phyloP scores from a whole-genome alignment of 2,113 vertebrate species.

The Mellivora capensis region DNA sequence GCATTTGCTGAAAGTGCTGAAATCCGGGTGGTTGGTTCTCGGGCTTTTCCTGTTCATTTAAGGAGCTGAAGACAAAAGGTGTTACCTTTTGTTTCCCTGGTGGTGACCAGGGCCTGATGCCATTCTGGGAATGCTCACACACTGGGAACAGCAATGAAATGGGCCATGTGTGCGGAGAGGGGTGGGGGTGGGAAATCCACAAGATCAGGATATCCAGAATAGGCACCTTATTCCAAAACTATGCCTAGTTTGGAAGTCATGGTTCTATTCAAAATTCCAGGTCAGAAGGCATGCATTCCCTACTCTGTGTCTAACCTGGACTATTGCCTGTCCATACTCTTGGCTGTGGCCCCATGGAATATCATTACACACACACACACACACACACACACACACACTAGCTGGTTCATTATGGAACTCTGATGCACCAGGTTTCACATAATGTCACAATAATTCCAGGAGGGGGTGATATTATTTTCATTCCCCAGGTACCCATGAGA shows the following conservation, averaged over 20 bases:
- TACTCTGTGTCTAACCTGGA: neutral
- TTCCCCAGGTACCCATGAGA: neutral
- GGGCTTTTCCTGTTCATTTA: neutral
- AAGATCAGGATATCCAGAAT: neutral
- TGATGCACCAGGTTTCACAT: neutral
- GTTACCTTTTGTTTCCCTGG: neutral
- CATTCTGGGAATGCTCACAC: neutral
- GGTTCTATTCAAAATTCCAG: neutral
- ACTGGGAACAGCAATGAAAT: neutral
- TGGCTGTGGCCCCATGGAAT: neutral
- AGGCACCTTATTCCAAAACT: neutral
- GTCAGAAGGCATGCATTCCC: neutral
- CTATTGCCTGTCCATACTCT: rapidly evolving
- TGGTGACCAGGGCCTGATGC: neutral
- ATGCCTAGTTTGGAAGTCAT: neutral
- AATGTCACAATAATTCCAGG: neutral
- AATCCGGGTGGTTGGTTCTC: neutral
- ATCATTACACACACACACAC: neutral
- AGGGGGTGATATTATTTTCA: neutral
- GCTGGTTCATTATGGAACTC: neutral
- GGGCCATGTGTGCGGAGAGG: rapidly evolving
- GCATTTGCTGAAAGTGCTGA: neutral
- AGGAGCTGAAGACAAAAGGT: neutral
- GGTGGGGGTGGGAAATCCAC: neutral
- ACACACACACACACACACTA: too few relatives aligned